Evolutionary conservation across 2,888 invertebrate species (phyloP), one percentile per base, ranked within the genome.

Genomic region (Andrena praecox): DNA sequence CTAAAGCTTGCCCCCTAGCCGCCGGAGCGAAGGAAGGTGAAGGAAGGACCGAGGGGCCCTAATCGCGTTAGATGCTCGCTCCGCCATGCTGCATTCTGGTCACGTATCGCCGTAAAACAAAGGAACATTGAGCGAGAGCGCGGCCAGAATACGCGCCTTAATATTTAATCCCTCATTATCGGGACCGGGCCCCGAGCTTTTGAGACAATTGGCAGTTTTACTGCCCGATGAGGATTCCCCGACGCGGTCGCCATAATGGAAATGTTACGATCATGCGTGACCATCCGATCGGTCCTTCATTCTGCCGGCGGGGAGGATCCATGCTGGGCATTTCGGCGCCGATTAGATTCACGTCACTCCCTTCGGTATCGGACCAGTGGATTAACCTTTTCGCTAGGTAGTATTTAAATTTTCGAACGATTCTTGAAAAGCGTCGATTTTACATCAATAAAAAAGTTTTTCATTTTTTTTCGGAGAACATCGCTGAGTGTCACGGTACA

Each of bases 161-260:
- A 93, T 93, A 93, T 93, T 93, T 93, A 93, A 93, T 93, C 92
- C 91, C 92, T 93, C 93, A 93, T 93, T 93, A 93, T 93, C 90
- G 92, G 88, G 86, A 89, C 90, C 78, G 89, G 88, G 87, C 87
- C 42, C 87, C 88, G 87, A 90, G 93, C 93, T 93, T 93, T 93
- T 92, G 91, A 93, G 93, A 92, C 93, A 93, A 93, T 93, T 92
- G 93, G 91, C 92, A 91, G 91, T 92, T 93, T 91, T 91, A 90
- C 88, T 91, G 86, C 85, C 90, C 91, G 91, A 91, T 91, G 90
- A 90, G 90, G 85, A 89, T 82, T 85, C 83, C 63, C 56, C 70
- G 56, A 64, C 72, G 68, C 59, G 72, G 56, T 69, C 73, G 71
- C 56, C 42, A 48, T 20, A 52, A 27, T 31, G 50, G 71, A 68